phyloP scores from a whole-genome alignment of 2,113 vertebrate genomes.

The Mystacornis crossleyi region DNA sequence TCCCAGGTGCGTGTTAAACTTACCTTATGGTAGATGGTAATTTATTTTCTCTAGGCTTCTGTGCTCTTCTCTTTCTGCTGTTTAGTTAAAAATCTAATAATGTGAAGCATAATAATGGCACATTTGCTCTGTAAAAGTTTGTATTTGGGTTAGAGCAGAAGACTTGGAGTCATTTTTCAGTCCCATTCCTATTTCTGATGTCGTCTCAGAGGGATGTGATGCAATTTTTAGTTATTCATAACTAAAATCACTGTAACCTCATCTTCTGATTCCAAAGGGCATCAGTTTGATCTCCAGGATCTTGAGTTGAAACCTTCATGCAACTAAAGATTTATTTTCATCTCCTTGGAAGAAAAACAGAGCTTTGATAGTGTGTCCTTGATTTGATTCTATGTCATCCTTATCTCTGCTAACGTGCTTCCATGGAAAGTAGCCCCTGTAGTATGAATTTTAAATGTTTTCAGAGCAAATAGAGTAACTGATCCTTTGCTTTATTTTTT shows the following conservation, averaged over 20 bases:
- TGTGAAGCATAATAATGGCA: not conserved
- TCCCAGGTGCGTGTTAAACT: slow-evolving; percentile 21
- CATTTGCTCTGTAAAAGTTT: not conserved
- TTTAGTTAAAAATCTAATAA: slow-evolving; percentile 24
- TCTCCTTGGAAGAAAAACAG: slow-evolving; percentile 1
- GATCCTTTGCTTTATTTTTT: not conserved
- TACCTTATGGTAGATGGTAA: not conserved
- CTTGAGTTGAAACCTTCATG: slow-evolving; percentile 11
- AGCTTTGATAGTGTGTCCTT: not conserved
- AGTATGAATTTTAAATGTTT: not conserved
- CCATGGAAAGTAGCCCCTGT: not conserved
- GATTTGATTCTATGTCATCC: slow-evolving; percentile 15
- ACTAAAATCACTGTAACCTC: not conserved
- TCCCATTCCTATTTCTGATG: not conserved
- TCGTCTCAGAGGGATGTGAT: not conserved
- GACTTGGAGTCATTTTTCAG: not conserved
- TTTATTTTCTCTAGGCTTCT: slow-evolving; percentile 11
- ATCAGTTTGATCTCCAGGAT: not conserved
- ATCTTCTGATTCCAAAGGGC: not conserved
- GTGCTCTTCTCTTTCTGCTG: not conserved
- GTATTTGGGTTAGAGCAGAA: not conserved
- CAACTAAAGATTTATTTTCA: slow-evolving; percentile 24
- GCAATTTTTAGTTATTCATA: not conserved
- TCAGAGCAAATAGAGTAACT: not conserved
- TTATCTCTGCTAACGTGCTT: not conserved